These are phyloP conservation scores for Nematostella vectensis DNA, from an alignment of 92 coral and sea anemone species.

Conservation along the genomic window DNA sequence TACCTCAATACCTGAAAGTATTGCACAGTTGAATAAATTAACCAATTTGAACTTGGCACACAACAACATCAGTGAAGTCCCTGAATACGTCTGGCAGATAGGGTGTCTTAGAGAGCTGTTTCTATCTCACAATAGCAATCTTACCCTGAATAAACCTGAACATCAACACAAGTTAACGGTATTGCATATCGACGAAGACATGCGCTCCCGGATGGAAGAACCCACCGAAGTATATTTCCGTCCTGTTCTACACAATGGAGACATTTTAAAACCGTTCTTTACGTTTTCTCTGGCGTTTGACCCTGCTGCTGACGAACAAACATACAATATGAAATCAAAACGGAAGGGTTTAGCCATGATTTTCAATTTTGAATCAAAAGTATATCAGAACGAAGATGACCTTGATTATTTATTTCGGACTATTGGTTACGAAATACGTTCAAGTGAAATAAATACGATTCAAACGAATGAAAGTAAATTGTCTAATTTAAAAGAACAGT, in stretches of 20 bases:
- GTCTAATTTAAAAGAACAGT: not conserved
- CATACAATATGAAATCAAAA: constrained; percentile 40
- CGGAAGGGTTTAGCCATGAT: constrained; percentile 46
- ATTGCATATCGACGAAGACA: constrained; percentile 5
- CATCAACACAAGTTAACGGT: constrained; percentile 1
- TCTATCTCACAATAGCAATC: constrained; percentile 7
- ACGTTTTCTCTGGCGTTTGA: too few species aligned
- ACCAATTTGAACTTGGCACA: constrained; percentile 12
- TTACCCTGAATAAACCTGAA: not conserved
- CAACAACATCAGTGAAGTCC: constrained; percentile 26
- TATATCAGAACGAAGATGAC: too few species aligned
- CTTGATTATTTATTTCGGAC: constrained; percentile 8
- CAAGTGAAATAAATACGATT: too few species aligned
- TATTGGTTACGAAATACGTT: constrained; percentile 24
- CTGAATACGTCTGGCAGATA: constrained; percentile 8
- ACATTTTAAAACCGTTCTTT: too few species aligned
- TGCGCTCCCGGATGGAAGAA: constrained; percentile 6
- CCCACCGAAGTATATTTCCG: too few species aligned
- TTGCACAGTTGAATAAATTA: constrained; percentile 8
- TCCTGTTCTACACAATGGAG: too few species aligned
- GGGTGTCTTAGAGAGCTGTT: constrained; percentile 1
- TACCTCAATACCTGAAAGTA: constrained; percentile 9
- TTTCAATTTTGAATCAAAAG: too few species aligned
- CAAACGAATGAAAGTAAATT: too few species aligned
- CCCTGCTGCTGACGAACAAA: constrained; percentile 8